phyloP scores from a whole-genome alignment of 2,113 vertebrate species.

The Baryphthengus martii region DNA sequence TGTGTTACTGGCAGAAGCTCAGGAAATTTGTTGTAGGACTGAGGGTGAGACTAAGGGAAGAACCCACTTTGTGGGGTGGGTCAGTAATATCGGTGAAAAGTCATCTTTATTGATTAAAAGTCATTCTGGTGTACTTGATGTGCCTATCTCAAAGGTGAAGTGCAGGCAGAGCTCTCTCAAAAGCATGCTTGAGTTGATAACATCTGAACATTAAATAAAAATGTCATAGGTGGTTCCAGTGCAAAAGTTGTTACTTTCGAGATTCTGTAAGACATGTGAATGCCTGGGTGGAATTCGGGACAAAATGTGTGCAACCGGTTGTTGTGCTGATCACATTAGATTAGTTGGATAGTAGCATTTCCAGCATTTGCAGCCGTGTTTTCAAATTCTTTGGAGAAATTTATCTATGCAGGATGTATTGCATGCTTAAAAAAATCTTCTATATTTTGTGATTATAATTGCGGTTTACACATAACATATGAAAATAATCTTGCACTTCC shows the following conservation, averaged over 20 bases:
- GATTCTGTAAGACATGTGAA: background rate
- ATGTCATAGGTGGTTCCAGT: background rate
- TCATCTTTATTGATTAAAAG: background rate
- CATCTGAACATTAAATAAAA: background rate
- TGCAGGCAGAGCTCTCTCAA: background rate
- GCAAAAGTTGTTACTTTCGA: background rate
- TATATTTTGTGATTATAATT: background rate
- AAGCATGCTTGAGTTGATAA: background rate
- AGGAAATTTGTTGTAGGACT: background rate
- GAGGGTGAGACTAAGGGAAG: background rate
- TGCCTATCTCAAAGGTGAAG: background rate
- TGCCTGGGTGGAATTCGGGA: background rate
- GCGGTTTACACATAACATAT: background rate
- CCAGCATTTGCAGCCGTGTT: background rate
- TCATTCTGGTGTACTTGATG: background rate
- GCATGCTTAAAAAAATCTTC: background rate
- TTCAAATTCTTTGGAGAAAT: background rate
- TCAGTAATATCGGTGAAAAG: background rate
- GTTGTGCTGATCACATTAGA: background rate
- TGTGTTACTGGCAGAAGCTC: background rate
- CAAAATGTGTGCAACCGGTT: background rate
- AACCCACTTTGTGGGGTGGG: background rate
- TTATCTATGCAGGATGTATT: background rate
- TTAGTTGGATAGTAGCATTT: background rate
- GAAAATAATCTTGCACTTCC: background rate